A percentile compares a stretch with the other conserved stretches of the same genome.
Evolutionary conservation across 2,113 vertebrate genomes (phyloP).

Genomic region (Delphinapterus leucas): DNA sequence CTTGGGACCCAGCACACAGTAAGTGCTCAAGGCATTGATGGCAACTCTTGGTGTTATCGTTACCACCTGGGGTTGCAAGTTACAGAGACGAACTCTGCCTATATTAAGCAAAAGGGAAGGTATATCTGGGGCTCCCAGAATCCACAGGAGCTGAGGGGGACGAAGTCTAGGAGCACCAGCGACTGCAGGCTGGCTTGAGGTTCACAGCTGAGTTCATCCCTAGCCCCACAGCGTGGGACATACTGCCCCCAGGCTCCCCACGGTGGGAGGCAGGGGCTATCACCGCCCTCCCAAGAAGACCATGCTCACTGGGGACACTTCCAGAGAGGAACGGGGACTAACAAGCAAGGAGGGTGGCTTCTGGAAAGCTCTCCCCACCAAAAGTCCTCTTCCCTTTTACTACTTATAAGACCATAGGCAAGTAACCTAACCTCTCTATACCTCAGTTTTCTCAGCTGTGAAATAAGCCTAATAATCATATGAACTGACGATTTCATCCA

Average conservation of each 20-base stretch:
- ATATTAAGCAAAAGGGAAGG: neutral
- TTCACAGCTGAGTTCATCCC: neutral
- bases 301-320: neutral
- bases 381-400: neutral
- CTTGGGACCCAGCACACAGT: neutral
- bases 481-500: neutral
- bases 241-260: neutral
- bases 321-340: neutral
- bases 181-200: neutral
- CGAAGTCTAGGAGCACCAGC: neutral
- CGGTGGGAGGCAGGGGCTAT: neutral
- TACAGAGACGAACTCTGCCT: neutral
- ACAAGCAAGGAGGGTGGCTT: neutral
- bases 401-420: neutral
- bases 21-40: neutral
- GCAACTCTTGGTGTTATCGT: neutral
- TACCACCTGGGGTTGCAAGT: neutral
- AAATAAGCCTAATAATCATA: neutral
- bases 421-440: neutral
- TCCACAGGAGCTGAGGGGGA: neutral
- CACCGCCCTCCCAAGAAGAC: neutral
- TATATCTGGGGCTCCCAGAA: neutral
- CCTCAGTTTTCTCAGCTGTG: neutral
- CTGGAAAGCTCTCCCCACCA: neutral
- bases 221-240: neutral